Base-by-base conservation (phyloP, 2,797 vertebrate genomes). In the Eutrigla gurnardus region DNA sequence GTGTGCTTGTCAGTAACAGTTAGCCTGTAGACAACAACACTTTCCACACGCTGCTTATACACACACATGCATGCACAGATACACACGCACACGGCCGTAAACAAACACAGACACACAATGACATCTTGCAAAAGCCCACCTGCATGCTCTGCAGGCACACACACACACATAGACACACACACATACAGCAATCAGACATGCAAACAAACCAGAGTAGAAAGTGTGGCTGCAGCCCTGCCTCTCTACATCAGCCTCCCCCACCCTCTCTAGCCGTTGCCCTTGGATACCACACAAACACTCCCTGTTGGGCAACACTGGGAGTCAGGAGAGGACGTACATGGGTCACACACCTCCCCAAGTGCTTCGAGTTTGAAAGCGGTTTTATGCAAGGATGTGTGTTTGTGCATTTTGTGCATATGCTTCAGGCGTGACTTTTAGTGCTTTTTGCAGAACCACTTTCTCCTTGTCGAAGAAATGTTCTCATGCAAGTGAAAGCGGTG, bases 281-380 rank as follows among this genome's bases (percentile, higher is more conserved):
- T 89, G 92, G 94, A 92, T 90, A 94, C 94, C 92, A 94, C 92
- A 93, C 92, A 95, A 95, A 95, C 93, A 95, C 89, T 94, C 91
- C 92, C 91, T 93, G 89, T 93, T 95, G 93, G 94, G 94, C 93
- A 95, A 93, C 91, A 92, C 88, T 77, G 88, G 89, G 86, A 94
- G 92, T 91, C 92, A 93, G 86, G 82, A 91, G 91, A 94, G 91
- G 92, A 95, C 90, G 88, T 88, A 85, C 89, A 78, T 73, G 82
- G 87, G 89, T 93, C 91, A 86, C 86, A 92, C 91, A 90, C 82
- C 85, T 89, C 88, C 88, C 78, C 45, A 65, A 86, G 73, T 58
- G 43, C 70, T 64, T 7, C 4, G 33, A 83, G 74, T 86, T 79
- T 69, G 50, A 78, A 84, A 82, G 86, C 78, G 65, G 78, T 74